Conservation (phyloP, 2,113 vertebrate species). For the Boleophthalmus pectinirostris region DNA sequence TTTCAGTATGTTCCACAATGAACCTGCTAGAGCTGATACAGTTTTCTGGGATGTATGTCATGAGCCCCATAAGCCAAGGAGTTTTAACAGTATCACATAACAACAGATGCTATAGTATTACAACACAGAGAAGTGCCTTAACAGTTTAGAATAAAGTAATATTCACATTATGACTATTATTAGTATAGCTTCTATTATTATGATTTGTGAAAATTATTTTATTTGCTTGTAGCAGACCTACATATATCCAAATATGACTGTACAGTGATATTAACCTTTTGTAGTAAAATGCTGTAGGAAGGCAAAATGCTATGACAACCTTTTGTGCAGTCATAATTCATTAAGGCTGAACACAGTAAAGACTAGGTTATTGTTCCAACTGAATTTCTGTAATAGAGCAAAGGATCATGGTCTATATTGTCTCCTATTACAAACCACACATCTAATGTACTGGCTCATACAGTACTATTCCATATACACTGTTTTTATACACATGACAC, state of each 20-base stretch:
- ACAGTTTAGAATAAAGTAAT: not conserved
- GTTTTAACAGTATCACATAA: constrained; percentile 18
- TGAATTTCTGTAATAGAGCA: no score
- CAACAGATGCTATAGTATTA: constrained; percentile 21
- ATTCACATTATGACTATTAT: no score
- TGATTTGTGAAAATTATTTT: not conserved
- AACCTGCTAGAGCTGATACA: not conserved
- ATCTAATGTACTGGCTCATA: not conserved
- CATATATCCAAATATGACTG: not conserved
- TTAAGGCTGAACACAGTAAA: no score
- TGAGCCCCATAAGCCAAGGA: not conserved
- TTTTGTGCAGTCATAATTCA: not conserved
- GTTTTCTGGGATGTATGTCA: not conserved
- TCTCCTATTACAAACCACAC: not conserved
- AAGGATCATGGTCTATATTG: not conserved
- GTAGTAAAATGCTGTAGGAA: no score
- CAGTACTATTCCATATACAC: not conserved
- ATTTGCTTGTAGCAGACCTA: not conserved
- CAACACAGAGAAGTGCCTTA: not conserved
- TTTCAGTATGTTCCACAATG: not conserved
- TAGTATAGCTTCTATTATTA: not conserved
- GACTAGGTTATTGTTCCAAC: no score
- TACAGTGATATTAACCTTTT: no score
- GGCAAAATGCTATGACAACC: no score
- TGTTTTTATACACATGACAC: not conserved